Base-by-base conservation (phyloP, 2,113 vertebrate genomes). In the Ceuthmochares aereus region DNA sequence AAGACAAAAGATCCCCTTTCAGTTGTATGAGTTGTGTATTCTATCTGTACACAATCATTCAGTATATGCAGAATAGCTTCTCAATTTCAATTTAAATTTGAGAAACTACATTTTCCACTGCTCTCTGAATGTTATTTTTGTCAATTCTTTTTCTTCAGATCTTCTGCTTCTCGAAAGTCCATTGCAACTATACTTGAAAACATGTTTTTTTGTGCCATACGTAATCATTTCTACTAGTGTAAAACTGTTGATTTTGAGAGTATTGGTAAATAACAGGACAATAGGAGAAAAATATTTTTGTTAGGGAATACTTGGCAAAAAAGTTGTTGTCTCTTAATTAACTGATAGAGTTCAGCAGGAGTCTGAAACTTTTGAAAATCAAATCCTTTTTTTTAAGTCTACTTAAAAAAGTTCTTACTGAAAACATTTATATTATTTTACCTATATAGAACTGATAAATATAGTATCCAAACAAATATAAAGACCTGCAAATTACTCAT, bases 341-440 rank as follows among this genome's bases (percentile, higher is more conserved):
- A 37, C 22, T 69, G 51, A 62, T 4, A 58, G 29, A 60, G 49
- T 5, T 27, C 49, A 60, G 5, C 1, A 17, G 2, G 22, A 63
- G 0, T 78, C 23, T 49, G 2, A 66, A 14, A 10, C 12, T 54
- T 73, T 88, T 60, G 11, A 32, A 88, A 88, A 76, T 29, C 14
- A 13, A 10, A 36, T 75, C 5, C 10, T 2, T 69, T 6, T 3
- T 77, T 22, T 52, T 62, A 56, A 52, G 6, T 19, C 3, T 62
- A 4, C 19, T 68, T 84, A 75, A 60, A 11, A 14, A 82, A 85
- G 40, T 14, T 74, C 10, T 83, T 77, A 20, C 10, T 74, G n/a
- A 78, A 83, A 73, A 37, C 1, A 0, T 55, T 73, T 47, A n/a
- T 0, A 4, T 40, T 4, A 0, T 45, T 90, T 72, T 52, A 20